These are phyloP conservation scores for Drosophila quinaria DNA, from an alignment of 2,888 invertebrate genomes.

Conservation along the genomic window DNA sequence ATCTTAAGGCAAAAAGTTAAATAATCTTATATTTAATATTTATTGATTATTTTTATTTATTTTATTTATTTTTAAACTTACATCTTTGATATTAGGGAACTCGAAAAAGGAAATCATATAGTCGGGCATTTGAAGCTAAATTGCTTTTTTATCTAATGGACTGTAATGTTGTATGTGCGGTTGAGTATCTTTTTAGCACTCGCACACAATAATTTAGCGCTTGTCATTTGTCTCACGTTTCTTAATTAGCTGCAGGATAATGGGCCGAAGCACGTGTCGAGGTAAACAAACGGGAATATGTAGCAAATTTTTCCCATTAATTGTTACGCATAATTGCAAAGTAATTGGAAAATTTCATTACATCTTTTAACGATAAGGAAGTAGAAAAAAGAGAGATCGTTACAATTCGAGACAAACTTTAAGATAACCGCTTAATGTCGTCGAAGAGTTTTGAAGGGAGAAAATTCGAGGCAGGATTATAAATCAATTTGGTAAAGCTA, in stretches of 20 bases:
- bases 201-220: too few species aligned
- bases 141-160: background rate
- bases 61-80: too few species aligned
- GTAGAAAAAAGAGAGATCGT: background rate
- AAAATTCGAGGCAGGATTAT: slow-evolving; percentile 73
- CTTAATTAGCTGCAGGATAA: slow-evolving; percentile 78
- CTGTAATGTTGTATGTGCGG: background rate
- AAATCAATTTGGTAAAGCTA: slow-evolving; percentile 77
- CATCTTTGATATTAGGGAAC: too few species aligned
- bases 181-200: too few species aligned
- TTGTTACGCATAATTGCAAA: slow-evolving; percentile 74
- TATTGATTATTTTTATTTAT: background rate
- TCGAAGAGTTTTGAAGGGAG: slow-evolving; percentile 8
- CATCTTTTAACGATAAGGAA: slow-evolving; percentile 17
- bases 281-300: slow-evolving; percentile 55
- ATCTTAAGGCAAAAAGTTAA: too few species aligned
- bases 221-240: too few species aligned
- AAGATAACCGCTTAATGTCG: slow-evolving; percentile 19
- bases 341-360: slow-evolving; percentile 58
- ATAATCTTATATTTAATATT: too few species aligned
- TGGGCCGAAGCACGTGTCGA: slow-evolving; percentile 68
- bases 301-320: slow-evolving; percentile 50
- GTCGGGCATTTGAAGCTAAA: background rate
- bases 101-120: too few species aligned
- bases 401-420: slow-evolving; percentile 33